These are phyloP conservation scores for Siniperca knerii DNA, from an alignment of 2,113 vertebrate genomes.

Conservation along the genomic window DNA sequence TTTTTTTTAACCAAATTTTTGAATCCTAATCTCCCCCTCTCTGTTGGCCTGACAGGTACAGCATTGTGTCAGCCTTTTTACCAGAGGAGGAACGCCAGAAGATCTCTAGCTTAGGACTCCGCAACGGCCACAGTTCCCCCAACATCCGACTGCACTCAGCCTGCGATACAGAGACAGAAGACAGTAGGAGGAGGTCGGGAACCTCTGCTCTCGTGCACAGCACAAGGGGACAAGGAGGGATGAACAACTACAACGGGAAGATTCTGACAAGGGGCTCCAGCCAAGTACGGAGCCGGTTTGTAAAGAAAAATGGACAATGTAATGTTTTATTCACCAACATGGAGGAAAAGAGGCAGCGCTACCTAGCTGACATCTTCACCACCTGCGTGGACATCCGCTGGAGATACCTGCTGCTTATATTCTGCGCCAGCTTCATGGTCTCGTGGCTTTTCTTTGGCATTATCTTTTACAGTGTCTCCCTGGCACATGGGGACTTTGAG, in stretches of 20 bases:
- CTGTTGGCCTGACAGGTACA: conserved; percentile 83
- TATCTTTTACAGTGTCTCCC: conserved; percentile 93
- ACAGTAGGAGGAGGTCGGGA: conserved; percentile 75
- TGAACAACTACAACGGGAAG: conserved; percentile 88
- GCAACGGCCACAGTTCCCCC: conserved; percentile 73
- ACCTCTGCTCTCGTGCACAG: conserved; percentile 46
- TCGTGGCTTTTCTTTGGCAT: conserved; percentile 97
- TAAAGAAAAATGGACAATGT: conserved; percentile 98
- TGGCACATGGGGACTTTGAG: conserved; percentile 94
- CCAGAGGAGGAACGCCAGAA: conserved; percentile 89
- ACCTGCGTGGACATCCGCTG: conserved; percentile 97
- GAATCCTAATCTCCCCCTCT: conserved; percentile 4
- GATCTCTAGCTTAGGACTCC: conserved; percentile 84
- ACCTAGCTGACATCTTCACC: conserved; percentile 97
- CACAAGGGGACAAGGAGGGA: conserved; percentile 45
- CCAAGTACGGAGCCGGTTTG: conserved; percentile 94
- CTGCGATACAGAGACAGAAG: conserved; percentile 64
- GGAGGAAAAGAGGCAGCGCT: conserved; percentile 94
- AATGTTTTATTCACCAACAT: conserved; percentile 96
- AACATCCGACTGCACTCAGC: conserved; percentile 27
- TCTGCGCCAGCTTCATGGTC: conserved; percentile 90
- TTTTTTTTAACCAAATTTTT: not conserved
- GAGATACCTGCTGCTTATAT: conserved; percentile 96
- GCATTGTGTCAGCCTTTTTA: conserved; percentile 84
- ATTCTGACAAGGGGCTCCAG: conserved; percentile 84